phyloP scores from a whole-genome alignment of 1,140 invertebrate species.

The Atta cephalotes region DNA sequence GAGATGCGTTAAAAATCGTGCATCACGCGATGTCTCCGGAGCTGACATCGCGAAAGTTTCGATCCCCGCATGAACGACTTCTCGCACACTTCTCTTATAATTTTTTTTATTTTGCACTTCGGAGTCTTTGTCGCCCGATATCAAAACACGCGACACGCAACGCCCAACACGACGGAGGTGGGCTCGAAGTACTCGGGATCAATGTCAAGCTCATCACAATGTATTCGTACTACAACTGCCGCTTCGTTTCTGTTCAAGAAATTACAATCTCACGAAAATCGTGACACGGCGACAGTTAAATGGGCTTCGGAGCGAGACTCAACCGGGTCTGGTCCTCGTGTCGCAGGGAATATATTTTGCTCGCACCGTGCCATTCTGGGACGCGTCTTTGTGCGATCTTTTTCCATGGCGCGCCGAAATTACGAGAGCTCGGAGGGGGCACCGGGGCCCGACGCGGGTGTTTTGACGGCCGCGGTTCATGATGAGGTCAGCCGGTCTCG shows the following conservation, averaged over 20 bases:
- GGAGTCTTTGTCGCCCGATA: slow-evolving; percentile 42
- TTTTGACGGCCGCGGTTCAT: slow-evolving; percentile 77
- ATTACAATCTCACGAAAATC: slow-evolving; percentile 60
- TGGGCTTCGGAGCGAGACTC: slow-evolving; percentile 3
- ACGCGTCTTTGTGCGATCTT: slow-evolving; percentile 66
- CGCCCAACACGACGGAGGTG: slow-evolving; percentile 24
- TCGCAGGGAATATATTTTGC: slow-evolving; percentile 42
- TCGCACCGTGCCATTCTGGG: slow-evolving; percentile 66
- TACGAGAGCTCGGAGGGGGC: slow-evolving; percentile 67
- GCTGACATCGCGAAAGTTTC: slow-evolving; percentile 9
- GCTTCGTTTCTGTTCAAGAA: slow-evolving; percentile 23
- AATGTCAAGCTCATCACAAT: slow-evolving; percentile 49
- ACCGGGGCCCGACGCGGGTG: slow-evolving; percentile 55
- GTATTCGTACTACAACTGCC: slow-evolving; percentile 32
- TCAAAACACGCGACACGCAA: slow-evolving; percentile 49
- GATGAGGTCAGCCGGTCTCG: slow-evolving; percentile 76
- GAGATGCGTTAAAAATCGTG: slow-evolving; percentile 60
- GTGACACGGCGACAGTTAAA: slow-evolving; percentile 57
- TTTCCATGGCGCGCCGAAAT: slow-evolving; percentile 69
- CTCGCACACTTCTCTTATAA: slow-evolving; percentile 30
- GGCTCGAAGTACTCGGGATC: slow-evolving; percentile 40
- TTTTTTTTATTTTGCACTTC: slow-evolving; percentile 15
- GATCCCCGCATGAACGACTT: slow-evolving; percentile 8
- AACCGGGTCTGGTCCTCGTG: slow-evolving; percentile 33
- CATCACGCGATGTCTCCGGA: slow-evolving; percentile 28